Evolutionary conservation across 2,113 vertebrate species (phyloP).

Genomic region (Dendropsophus ebraccatus): DNA sequence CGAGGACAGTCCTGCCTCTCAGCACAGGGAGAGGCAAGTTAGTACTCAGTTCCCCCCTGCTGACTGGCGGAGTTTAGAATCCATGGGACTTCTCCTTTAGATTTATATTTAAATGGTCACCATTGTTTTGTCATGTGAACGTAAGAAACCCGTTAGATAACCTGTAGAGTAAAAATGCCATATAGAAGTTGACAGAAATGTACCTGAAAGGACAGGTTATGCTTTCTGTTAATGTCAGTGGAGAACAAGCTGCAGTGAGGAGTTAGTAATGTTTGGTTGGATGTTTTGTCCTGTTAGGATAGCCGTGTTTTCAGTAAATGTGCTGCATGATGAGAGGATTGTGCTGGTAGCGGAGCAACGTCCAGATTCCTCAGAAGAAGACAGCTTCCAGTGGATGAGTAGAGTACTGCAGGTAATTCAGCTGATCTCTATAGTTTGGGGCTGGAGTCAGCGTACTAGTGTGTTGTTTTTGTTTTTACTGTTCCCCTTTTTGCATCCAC

Average conservation of each 20-base stretch:
- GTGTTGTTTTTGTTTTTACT: not conserved
- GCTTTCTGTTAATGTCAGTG: too few species aligned
- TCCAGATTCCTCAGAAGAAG: conserved; percentile 93
- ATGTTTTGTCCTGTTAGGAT: conserved; percentile 75
- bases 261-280: not conserved
- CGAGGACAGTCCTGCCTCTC: too few species aligned
- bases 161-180: too few species aligned
- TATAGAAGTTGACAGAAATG: too few species aligned
- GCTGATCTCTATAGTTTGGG: conserved; percentile 63
- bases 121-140: too few species aligned
- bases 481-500: not conserved
- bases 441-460: not conserved
- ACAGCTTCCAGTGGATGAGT: conserved; percentile 99
- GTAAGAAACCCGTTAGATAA: too few species aligned
- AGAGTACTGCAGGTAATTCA: conserved; percentile 89
- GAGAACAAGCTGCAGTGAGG: not conserved
- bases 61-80: too few species aligned
- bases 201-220: too few species aligned
- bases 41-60: too few species aligned
- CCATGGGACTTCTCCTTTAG: too few species aligned
- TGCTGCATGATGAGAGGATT: conserved; percentile 91
- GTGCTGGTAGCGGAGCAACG: conserved; percentile 95
- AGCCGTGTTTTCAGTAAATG: conserved; percentile 92
- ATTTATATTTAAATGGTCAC: too few species aligned
- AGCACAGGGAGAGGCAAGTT: too few species aligned